Conservation (phyloP, 2,113 vertebrate genomes). For the Nyctibius bracteatus region DNA sequence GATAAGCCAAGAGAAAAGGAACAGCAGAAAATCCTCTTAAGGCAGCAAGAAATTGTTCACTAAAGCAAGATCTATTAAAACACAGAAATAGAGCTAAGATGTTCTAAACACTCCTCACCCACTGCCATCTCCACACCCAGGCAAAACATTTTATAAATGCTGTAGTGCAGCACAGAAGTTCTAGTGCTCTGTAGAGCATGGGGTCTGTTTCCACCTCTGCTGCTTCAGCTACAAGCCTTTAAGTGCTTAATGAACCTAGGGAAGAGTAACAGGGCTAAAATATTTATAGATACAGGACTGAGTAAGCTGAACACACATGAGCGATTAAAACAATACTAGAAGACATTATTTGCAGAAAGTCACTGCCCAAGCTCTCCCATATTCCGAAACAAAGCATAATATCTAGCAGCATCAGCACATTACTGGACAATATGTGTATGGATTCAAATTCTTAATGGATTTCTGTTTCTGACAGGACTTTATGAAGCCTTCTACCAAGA, state of each 20-base stretch:
- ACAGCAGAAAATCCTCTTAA: neutral
- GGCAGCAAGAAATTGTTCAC: neutral
- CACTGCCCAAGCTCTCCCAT: neutral
- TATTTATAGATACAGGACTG: slow-evolving; percentile 41
- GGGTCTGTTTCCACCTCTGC: neutral
- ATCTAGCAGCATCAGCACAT: slow-evolving; percentile 35
- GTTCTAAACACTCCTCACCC: neutral
- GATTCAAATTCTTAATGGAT: neutral
- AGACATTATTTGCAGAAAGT: slow-evolving; percentile 1
- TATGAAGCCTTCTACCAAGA: neutral
- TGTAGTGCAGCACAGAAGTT: neutral
- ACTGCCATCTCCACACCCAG: neutral
- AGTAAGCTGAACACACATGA: slow-evolving; percentile 15
- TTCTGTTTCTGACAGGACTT: neutral
- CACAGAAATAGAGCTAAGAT: neutral
- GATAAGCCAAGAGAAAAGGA: neutral
- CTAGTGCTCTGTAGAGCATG: neutral
- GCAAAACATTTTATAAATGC: neutral
- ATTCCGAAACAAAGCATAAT: slow-evolving; percentile 4
- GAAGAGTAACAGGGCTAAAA: slow-evolving; percentile 24
- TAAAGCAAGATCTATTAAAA: neutral
- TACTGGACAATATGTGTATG: neutral
- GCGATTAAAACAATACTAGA: neutral
- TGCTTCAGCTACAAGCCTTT: slow-evolving; percentile 1
- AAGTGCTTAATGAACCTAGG: slow-evolving; percentile 35